These are phyloP conservation scores for Halictus quadricinctus DNA, from an alignment of 2,888 invertebrate genomes.

Conservation along the genomic window DNA sequence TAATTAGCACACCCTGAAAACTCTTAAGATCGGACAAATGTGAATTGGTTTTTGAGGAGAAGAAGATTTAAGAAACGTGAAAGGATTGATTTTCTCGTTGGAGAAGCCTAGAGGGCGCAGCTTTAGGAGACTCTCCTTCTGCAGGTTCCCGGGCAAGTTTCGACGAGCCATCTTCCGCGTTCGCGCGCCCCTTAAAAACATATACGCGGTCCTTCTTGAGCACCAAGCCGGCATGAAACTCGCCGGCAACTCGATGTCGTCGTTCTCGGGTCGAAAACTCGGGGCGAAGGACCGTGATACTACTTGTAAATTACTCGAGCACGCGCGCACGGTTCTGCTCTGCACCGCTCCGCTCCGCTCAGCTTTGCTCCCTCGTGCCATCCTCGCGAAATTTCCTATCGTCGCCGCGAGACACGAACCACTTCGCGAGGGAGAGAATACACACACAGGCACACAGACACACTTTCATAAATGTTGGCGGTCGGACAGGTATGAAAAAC, in stretches of 20 bases:
- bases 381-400: constrained; percentile 12
- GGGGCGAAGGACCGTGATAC: constrained; percentile 28
- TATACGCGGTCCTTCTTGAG: constrained; percentile 3
- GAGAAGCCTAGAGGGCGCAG: background rate
- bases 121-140: background rate
- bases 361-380: background rate
- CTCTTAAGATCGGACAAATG: background rate
- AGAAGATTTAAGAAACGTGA: background rate
- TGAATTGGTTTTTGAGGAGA: background rate
- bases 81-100: background rate
- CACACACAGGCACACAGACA: constrained; percentile 1
- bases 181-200: constrained; percentile 26
- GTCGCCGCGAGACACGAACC: background rate
- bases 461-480: constrained; percentile 39
- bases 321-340: background rate
- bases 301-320: constrained; percentile 36
- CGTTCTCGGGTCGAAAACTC: constrained; percentile 22
- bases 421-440: background rate
- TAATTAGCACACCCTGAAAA: background rate
- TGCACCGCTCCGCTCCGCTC: background rate
- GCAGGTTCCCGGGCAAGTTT: background rate
- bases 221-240: constrained; percentile 33
- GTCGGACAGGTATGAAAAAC: constrained; percentile 47
- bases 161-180: constrained; percentile 4
- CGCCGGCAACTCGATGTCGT: constrained; percentile 33